A percentile compares a stretch with the other conserved stretches of the same genome.
These are phyloP conservation scores for Drosophila eugracilis DNA, from an alignment of 1,140 invertebrate species.

Conservation along the genomic window DNA sequence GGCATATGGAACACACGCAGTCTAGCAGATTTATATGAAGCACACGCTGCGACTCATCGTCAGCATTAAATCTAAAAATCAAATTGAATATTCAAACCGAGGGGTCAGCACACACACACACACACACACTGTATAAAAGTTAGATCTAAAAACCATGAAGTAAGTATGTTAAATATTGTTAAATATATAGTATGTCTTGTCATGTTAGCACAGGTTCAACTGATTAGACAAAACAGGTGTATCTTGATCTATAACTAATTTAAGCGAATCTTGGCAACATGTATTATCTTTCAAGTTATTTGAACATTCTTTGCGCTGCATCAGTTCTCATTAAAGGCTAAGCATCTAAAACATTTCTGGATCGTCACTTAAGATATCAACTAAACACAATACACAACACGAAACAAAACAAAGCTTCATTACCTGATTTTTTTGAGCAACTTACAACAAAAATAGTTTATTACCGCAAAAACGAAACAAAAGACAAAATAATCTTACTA, in stretches of 20 bases:
- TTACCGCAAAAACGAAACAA: slow-evolving; percentile 32
- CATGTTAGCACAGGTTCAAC: slow-evolving; percentile 4
- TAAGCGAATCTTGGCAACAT: slow-evolving; percentile 13
- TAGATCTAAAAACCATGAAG: slow-evolving; percentile 8
- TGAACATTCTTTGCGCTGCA: slow-evolving; percentile 35
- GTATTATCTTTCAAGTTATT: slow-evolving; percentile 30
- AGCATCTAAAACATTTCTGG: slow-evolving; percentile 21
- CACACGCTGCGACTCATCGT: slow-evolving; percentile 37
- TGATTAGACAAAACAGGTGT: background rate
- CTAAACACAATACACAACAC: slow-evolving; percentile 29
- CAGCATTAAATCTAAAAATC: slow-evolving; percentile 25
- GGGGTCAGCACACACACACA: slow-evolving; percentile 3
- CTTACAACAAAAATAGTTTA: slow-evolving; percentile 61
- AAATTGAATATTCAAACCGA: slow-evolving; percentile 14
- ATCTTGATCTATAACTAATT: slow-evolving; percentile 10
- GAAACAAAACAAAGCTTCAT: slow-evolving; percentile 72
- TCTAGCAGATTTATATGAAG: slow-evolving; percentile 51
- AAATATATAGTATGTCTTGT: slow-evolving; percentile 3
- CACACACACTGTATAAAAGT: slow-evolving; percentile 11
- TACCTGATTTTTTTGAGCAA: slow-evolving; percentile 80
- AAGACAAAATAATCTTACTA: slow-evolving; percentile 31
- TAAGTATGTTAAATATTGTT: slow-evolving; percentile 69
- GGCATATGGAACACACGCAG: slow-evolving; percentile 45
- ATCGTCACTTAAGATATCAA: slow-evolving; percentile 29
- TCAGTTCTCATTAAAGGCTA: slow-evolving; percentile 1